Percentiles rank a stretch among this genome's conserved stretches.
Evolutionary conservation across 2,113 vertebrate species (phyloP).

Genomic region (Plecotus auritus): DNA sequence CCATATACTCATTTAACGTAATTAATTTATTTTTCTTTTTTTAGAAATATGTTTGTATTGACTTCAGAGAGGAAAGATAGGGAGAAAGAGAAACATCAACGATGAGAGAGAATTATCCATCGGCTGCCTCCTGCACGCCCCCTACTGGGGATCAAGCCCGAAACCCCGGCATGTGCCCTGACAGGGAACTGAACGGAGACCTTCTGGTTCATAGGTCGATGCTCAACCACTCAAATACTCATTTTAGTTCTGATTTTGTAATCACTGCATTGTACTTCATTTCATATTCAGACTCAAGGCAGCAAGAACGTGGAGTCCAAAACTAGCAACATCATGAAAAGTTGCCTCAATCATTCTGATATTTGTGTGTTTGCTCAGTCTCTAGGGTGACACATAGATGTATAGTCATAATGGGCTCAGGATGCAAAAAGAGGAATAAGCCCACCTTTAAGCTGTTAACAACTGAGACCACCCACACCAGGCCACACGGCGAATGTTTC

Average conservation of each 20-base stretch:
- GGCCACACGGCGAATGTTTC: background rate
- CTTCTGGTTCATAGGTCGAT: no score
- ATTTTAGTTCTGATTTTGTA: background rate
- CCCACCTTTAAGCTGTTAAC: background rate
- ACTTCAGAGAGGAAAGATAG: no score
- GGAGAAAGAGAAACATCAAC: no score
- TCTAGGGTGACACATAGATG: background rate
- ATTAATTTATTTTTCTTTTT: no score
- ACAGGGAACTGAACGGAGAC: no score
- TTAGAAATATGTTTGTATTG: no score
- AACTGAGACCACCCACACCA: accelerated
- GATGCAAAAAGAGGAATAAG: background rate
- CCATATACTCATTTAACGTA: no score
- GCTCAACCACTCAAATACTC: background rate
- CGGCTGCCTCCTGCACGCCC: no score
- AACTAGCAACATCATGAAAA: background rate
- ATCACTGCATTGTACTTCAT: accelerated
- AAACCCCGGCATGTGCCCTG: no score
- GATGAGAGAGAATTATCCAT: no score
- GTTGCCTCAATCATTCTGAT: background rate
- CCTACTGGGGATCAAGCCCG: no score
- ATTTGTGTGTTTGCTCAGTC: background rate
- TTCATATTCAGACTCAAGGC: background rate
- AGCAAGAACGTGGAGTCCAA: background rate
- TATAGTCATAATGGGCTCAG: background rate